A percentile compares a stretch with the other conserved stretches of the same genome.
phyloP scores from a whole-genome alignment of 2,888 invertebrate genomes.

The Watsonalla cultraria region DNA sequence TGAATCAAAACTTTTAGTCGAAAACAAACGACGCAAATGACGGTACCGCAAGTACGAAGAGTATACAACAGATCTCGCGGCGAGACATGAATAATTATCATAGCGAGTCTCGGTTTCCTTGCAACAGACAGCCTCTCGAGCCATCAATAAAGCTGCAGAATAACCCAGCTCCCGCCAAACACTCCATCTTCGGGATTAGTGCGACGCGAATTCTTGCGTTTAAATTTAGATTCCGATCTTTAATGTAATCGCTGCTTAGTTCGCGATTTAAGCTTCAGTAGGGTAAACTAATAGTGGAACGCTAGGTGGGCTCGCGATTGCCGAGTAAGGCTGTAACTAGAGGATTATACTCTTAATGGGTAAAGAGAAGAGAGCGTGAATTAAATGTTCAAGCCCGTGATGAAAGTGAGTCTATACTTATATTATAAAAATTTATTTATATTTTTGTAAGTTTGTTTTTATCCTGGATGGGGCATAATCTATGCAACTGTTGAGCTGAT shows the following conservation, averaged over 20 bases:
- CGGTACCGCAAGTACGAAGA: background rate
- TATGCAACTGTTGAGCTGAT: too few relatives aligned
- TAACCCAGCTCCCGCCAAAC: conserved; percentile 36
- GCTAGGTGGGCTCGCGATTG: background rate
- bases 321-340: background rate
- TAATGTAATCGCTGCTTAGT: conserved; percentile 52
- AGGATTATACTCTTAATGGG: background rate
- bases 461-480: too few relatives aligned
- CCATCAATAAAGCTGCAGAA: conserved; percentile 41
- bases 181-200: conserved; percentile 62
- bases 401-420: too few relatives aligned
- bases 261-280: conserved; percentile 41
- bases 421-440: too few relatives aligned
- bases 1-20: conserved; percentile 14
- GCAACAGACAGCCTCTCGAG: conserved; percentile 18
- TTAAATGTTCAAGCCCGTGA: too few relatives aligned
- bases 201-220: conserved; percentile 46
- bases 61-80: conserved; percentile 23
- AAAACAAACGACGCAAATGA: background rate
- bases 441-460: too few relatives aligned
- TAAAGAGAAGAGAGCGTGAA: too few relatives aligned
- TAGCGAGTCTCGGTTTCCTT: conserved; percentile 19
- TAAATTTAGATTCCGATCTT: conserved; percentile 66
- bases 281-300: conserved; percentile 17
- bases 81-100: conserved; percentile 40